Conservation (phyloP, 2,797 vertebrate genomes). For the Rhincodon typus region DNA sequence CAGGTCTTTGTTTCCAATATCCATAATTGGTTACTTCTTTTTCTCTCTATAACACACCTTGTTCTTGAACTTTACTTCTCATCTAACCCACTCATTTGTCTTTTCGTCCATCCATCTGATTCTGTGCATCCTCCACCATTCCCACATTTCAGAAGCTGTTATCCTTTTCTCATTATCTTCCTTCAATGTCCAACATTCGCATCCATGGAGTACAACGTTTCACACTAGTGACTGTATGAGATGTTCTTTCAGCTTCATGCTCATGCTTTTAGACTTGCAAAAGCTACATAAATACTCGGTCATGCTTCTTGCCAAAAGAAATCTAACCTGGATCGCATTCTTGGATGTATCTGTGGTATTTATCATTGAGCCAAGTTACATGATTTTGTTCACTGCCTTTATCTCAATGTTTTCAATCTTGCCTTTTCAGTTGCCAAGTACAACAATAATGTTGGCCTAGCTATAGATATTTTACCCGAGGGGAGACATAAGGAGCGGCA, state of each 20-base stretch:
- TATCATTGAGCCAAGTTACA: not conserved
- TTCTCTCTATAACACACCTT: too few relatives aligned
- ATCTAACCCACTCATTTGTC: not conserved
- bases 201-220: too few relatives aligned
- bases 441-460: not conserved
- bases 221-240: too few relatives aligned
- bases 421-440: not conserved
- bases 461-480: not conserved
- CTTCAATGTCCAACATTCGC: too few relatives aligned
- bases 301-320: too few relatives aligned
- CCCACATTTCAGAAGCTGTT: not conserved
- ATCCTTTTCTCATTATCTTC: not conserved
- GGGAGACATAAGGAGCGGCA: not conserved
- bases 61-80: not conserved
- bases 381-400: not conserved
- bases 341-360: not conserved
- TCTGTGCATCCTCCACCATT: too few relatives aligned
- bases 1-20: not conserved
- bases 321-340: not conserved
- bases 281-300: too few relatives aligned
- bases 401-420: not conserved
- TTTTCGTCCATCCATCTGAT: too few relatives aligned
- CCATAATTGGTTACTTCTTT: too few relatives aligned
- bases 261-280: too few relatives aligned
- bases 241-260: too few relatives aligned